These are phyloP conservation scores for Drosophila quadrilineata DNA, from an alignment of 1,140 invertebrate species.

Conservation along the genomic window DNA sequence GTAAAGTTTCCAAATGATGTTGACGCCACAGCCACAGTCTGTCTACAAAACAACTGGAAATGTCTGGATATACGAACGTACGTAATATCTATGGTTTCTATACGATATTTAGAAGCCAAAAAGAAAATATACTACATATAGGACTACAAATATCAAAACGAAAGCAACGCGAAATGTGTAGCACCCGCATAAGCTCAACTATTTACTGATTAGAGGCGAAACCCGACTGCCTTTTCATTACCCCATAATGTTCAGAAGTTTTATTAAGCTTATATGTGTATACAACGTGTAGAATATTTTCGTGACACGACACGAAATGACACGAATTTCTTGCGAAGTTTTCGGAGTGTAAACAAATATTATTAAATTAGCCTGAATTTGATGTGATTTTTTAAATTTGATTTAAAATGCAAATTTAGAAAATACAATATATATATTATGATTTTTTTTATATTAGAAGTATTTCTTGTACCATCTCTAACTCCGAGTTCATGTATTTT, in stretches of 20 bases:
- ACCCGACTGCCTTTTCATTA: background rate
- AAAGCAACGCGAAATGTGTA: slow-evolving; percentile 48
- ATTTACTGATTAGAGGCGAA: slow-evolving; percentile 45
- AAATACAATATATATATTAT: too few species aligned
- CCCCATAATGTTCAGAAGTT: too few species aligned
- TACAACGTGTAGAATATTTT: too few species aligned
- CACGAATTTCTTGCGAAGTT: background rate
- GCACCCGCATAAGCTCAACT: slow-evolving; percentile 50
- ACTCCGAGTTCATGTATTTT: too few species aligned
- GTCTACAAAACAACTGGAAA: slow-evolving; percentile 25
- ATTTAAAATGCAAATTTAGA: too few species aligned
- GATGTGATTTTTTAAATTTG: background rate
- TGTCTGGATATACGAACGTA: slow-evolving; percentile 1
- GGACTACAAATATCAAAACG: too few species aligned
- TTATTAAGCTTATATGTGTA: background rate
- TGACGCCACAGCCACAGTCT: too few species aligned
- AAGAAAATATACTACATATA: too few species aligned
- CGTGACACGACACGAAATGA: background rate
- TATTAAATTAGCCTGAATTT: background rate
- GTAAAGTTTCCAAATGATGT: slow-evolving; percentile 54
- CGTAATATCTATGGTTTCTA: slow-evolving; percentile 5
- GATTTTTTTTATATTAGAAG: too few species aligned
- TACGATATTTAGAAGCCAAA: too few species aligned
- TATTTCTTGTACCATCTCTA: too few species aligned
- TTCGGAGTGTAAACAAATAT: background rate